Percentiles rank a stretch among this genome's conserved stretches.
These are phyloP conservation scores for Erinaceus europaeus DNA, from an alignment of 2,113 vertebrate genomes.

Conservation along the genomic window DNA sequence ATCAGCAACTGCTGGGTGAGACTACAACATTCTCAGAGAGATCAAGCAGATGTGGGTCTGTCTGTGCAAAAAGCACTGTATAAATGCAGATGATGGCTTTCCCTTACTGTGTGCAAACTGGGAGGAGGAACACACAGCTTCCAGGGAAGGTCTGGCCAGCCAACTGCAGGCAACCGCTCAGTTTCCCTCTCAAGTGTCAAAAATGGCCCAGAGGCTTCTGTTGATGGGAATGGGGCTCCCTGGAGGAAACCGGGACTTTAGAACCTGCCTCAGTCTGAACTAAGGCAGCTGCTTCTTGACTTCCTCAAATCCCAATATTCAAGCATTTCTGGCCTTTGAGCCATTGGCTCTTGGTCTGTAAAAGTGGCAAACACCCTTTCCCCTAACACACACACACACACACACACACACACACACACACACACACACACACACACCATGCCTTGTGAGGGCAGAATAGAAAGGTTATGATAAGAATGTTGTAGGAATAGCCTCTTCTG, in stretches of 20 bases:
- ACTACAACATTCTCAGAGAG: background rate
- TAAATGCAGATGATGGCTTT: background rate
- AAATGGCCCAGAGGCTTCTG: background rate
- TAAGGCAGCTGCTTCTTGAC: background rate
- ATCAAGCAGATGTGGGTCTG: background rate
- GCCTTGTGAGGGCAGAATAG: background rate
- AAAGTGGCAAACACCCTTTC: background rate
- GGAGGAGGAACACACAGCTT: background rate
- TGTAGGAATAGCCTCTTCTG: background rate
- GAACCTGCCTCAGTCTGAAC: background rate
- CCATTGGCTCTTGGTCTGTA: background rate
- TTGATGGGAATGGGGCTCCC: background rate
- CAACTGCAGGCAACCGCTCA: background rate
- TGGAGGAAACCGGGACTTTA: background rate
- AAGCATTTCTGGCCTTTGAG: background rate
- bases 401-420: too few relatives aligned
- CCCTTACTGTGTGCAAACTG: background rate
- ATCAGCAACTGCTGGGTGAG: background rate
- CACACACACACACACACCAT: background rate
- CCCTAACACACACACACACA: background rate
- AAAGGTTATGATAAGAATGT: background rate
- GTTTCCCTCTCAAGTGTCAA: background rate
- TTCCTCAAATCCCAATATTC: background rate
- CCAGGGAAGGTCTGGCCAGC: background rate
- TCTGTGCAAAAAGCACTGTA: background rate